Base-by-base conservation (phyloP, 2,113 vertebrate genomes). In the Amazona guildingii region DNA sequence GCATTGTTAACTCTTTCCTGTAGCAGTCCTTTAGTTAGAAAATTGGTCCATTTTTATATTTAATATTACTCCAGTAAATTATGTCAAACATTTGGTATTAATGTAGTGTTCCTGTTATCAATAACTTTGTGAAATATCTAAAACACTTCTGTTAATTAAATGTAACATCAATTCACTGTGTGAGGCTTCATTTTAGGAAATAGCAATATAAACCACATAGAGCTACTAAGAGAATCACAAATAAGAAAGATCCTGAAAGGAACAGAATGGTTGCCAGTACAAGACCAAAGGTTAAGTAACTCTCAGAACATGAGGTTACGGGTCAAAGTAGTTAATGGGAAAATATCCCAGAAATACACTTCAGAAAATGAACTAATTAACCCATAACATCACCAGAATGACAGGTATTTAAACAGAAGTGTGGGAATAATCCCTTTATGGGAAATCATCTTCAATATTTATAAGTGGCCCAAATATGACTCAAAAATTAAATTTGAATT, bases 351-450 rank as follows among this genome's bases (percentile, higher is more conserved):
- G 86, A 95, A 95, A 95, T 92, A 97, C 57, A 91, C 83, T 91
- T 94, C 77, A 95, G 77, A 92, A 95, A 91, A 92, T 95, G 80
- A 95, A 92, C 73, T 95, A 94, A 96, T 94, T 96, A 95, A 94
- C 84, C 81, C 78, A 55, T 68, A 68, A 95, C 72, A 82, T 95
- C 86, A 94, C 62, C 66, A 89, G 88, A 92, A 95, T 91, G 89
- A 86, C 91, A 92, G 62, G 44, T 92, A 86, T 95, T 91, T 94
- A 88, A 95, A 94, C 54, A 89, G 75, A 95, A 91, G 62, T 25
- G 66, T 79, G 52, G 81, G 91, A 91, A 91, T 64, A 79, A 81
- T 59, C 80, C 91, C 68, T 88, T 88, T 86, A 70, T 11, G 86
- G 86, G 77, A 88, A 95, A 75, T 55, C 35, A 33, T 1, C 55